A percentile compares a stretch with the other conserved stretches of the same genome.
phyloP scores from a whole-genome alignment of 1,140 invertebrate species.

The Papilio aristodemus region DNA sequence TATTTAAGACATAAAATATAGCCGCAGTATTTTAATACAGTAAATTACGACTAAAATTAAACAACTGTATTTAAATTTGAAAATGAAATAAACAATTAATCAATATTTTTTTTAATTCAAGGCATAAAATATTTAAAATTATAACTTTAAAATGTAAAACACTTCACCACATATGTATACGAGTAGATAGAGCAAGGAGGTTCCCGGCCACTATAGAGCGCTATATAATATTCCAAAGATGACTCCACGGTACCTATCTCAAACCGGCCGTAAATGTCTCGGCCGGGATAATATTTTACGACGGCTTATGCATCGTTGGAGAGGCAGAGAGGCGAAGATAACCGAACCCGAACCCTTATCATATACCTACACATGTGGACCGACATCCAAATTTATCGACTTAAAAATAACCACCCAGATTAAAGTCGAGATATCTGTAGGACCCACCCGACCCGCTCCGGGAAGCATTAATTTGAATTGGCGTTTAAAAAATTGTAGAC shows the following conservation, averaged over 20 bases:
- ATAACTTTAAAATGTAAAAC: neutral
- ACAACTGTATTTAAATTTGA: too few species aligned
- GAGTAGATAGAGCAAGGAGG: slow-evolving; percentile 19
- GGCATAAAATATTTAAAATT: too few species aligned
- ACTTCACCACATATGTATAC: slow-evolving; percentile 4
- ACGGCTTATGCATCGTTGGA: slow-evolving; percentile 56
- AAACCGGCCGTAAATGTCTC: slow-evolving; percentile 72
- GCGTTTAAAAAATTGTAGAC: neutral
- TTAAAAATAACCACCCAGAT: slow-evolving; percentile 73
- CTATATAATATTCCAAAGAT: slow-evolving; percentile 62
- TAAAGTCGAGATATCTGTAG: slow-evolving; percentile 60
- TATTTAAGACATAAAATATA: too few species aligned
- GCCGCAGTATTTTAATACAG: too few species aligned
- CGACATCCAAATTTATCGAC: slow-evolving; percentile 78
- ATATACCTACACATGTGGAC: slow-evolving; percentile 68
- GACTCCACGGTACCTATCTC: slow-evolving; percentile 72
- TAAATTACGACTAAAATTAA: too few species aligned
- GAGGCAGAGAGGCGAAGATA: slow-evolving; percentile 55
- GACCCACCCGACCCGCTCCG: slow-evolving; percentile 44
- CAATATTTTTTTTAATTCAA: too few species aligned
- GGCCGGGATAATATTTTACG: slow-evolving; percentile 77
- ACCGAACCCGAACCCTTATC: slow-evolving; percentile 59
- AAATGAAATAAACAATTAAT: too few species aligned
- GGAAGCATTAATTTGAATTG: slow-evolving; percentile 51
- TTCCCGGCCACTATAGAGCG: neutral